Percentiles rank a stretch among this genome's conserved stretches.
These are phyloP conservation scores for Sphenodon punctatus DNA, from an alignment of 2,797 vertebrate genomes.

Conservation along the genomic window DNA sequence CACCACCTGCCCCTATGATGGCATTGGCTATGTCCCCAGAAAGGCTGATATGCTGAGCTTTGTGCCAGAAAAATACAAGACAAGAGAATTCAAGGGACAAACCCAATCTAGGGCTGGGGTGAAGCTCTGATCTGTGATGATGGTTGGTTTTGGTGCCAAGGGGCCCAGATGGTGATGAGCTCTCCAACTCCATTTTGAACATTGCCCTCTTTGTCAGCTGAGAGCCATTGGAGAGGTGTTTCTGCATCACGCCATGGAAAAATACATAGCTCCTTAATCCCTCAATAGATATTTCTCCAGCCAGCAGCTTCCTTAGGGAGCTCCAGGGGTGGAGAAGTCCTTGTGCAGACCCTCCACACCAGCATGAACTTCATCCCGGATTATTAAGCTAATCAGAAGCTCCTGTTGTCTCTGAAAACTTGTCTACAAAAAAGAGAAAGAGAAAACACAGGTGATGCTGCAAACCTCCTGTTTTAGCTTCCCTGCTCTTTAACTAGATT, in stretches of 20 bases:
- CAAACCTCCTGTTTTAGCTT: slow-evolving; percentile 1
- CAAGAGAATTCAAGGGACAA: too few relatives aligned
- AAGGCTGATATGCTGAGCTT: neutral
- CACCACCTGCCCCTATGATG: too few relatives aligned
- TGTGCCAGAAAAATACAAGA: neutral
- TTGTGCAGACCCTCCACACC: neutral
- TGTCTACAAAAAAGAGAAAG: neutral
- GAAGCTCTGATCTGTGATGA: neutral
- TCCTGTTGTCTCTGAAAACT: slow-evolving; percentile 17
- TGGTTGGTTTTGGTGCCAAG: neutral
- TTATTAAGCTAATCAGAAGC: neutral
- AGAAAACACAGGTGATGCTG: too few relatives aligned
- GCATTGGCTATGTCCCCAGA: too few relatives aligned
- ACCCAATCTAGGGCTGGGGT: neutral
- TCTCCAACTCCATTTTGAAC: accelerated
- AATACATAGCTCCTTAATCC: neutral
- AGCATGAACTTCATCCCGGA: neutral
- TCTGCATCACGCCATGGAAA: neutral
- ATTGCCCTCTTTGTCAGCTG: neutral
- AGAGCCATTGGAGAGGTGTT: accelerated
- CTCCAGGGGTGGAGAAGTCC: neutral
- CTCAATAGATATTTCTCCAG: too few relatives aligned
- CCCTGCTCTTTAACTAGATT: slow-evolving; percentile 39
- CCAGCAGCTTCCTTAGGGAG: too few relatives aligned
- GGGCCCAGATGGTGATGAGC: neutral